Base-by-base conservation (phyloP, 2,797 vertebrate species). In the Sternarchorhynchus goeldii region DNA sequence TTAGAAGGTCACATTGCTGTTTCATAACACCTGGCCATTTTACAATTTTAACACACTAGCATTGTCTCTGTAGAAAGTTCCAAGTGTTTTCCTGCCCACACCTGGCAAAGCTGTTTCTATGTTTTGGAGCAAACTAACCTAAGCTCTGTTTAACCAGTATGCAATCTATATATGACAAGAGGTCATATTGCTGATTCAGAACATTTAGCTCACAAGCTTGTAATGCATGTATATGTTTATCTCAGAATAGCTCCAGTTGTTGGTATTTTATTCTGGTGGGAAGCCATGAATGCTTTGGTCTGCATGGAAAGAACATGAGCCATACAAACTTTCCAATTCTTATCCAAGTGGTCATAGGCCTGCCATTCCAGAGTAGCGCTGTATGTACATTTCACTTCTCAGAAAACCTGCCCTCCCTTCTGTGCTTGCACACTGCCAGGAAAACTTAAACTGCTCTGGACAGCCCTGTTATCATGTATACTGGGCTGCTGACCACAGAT, bases 271-370 rank as follows among this genome's bases (percentile, higher is more conserved):
- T 50, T 56, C 39, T 45, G 25, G 60, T 65, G 74, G 71, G 77
- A 39, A 69, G 77, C 59, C 56, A 73, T 70, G 45, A 66, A 79
- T 65, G 31, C 34, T 75, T 60, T 78, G 73, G 79, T 76, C 73
- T 78, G 86, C 82, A 86, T 80, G 76, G 55, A 83, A 80, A 79
- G 73, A 77, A 32, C 77, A 74, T 79, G 85, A 75, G 84, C 84
- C 32, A 39, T 84, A 74, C 86, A 83, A 90, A 89, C 83, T 79
- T 78, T 83, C 69, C 72, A 78, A 71, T 81, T 81, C 81, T 81
- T 59, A 71, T 85, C 68, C 79, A 75, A 82, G 81, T 73, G 76
- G 72, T 76, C 77, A 72, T 53, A 79, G 80, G 75, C 59, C 73
- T 59, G 78, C 81, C 72, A 73, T 80, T 81, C 76, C 58, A 89